Evolutionary conservation across 1,140 invertebrate genomes (phyloP).

Genomic region (Acromyrmex heyeri): DNA sequence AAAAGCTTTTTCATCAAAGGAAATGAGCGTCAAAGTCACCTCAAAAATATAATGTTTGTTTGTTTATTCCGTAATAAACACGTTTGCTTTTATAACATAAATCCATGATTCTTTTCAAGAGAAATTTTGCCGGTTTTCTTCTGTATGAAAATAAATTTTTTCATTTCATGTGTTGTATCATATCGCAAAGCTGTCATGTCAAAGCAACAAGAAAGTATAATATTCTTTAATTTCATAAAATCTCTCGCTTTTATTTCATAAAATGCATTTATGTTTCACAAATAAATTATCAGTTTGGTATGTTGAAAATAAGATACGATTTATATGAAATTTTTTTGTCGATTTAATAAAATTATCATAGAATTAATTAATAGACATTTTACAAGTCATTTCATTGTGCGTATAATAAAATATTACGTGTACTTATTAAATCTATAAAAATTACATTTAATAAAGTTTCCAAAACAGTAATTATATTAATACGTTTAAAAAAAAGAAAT

Average conservation of each 20-base stretch:
- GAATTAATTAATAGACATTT: conserved; percentile 5
- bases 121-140: neutral
- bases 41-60: neutral
- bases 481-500: neutral
- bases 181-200: neutral
- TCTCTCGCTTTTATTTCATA: neutral
- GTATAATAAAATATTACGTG: neutral
- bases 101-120: neutral
- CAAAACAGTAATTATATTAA: neutral
- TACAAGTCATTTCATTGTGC: neutral
- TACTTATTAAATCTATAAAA: neutral
- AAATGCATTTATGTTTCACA: neutral
- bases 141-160: neutral
- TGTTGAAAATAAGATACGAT: neutral
- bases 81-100: conserved; percentile 6
- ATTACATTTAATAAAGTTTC: neutral
- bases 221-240: neutral
- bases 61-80: neutral
- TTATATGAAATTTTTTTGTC: neutral
- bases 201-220: neutral
- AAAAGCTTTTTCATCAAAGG: conserved; percentile 24
- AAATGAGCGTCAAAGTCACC: conserved; percentile 13
- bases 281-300: neutral
- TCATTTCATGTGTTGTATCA: neutral
- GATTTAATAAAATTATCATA: neutral